Percentiles rank a stretch among this genome's conserved stretches.
phyloP scores from a whole-genome alignment of 2,888 invertebrate species.

The Adelognathus sp. region DNA sequence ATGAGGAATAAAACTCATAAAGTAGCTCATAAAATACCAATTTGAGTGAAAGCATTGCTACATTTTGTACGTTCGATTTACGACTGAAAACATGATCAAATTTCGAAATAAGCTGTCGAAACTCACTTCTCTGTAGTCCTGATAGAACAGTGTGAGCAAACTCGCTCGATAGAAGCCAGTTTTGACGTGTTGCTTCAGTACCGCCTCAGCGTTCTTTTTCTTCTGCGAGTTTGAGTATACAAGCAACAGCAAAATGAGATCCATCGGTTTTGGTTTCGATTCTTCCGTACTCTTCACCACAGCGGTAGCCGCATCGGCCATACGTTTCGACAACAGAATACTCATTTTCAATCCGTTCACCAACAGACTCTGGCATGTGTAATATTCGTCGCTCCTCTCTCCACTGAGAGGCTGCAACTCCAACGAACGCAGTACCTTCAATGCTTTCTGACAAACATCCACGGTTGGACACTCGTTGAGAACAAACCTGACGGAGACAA shows the following conservation, averaged over 20 bases:
- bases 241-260: conserved; percentile 86
- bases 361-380: conserved; percentile 84
- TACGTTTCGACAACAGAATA: conserved; percentile 83
- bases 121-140: conserved; percentile 71
- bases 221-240: conserved; percentile 80
- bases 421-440: conserved; percentile 68
- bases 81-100: too few relatives aligned
- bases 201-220: conserved; percentile 84
- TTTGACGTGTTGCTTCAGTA: conserved; percentile 86
- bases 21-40: too few relatives aligned
- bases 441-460: conserved; percentile 69
- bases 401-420: conserved; percentile 75
- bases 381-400: conserved; percentile 82
- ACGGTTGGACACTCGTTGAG: conserved; percentile 81
- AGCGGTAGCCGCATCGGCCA: conserved; percentile 84
- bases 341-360: conserved; percentile 84
- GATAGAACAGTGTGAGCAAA: conserved; percentile 82
- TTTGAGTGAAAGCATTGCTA: too few relatives aligned
- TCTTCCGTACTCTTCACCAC: conserved; percentile 83
- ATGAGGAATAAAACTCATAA: too few relatives aligned
- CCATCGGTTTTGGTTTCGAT: conserved; percentile 86
- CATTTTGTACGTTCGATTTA: too few relatives aligned
- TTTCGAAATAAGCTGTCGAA: too few relatives aligned
- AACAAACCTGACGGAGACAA: conserved; percentile 83
- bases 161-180: conserved; percentile 84